Evolutionary conservation across 2,113 vertebrate genomes (phyloP), one percentile per base, ranked within the genome.

Genomic region (Etia nguti): DNA sequence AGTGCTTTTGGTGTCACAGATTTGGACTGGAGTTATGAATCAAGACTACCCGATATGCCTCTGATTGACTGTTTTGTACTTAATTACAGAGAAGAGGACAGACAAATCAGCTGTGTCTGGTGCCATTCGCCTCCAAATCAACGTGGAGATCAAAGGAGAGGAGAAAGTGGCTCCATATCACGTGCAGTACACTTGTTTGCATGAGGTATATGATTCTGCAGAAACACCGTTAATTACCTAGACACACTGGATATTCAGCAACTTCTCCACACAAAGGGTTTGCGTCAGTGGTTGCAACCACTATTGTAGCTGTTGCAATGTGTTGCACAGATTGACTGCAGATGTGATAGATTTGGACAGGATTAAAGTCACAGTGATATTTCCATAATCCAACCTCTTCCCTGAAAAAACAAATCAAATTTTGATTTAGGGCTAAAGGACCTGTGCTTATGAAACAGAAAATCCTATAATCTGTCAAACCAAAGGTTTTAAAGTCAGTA

Each of bases 81-180:
- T 57, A 13, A 83, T 94, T 94, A 70, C 94, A 99, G 98, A 99
- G 94, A 99, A 99, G 88, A 96, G 98, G 91, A 99, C 98, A 5
- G 98, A 99, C 95, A 99, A 99, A 93, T 99, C 98, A 12, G 98
- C 98, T 0, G 98, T 99, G 81, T 99, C 98, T 0, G 98, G 98
- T 8, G 98, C 98, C 88, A 98, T 99, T 92, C 97, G 98, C 86
- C 96, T 99, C 11, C 98, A 99, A 60, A 99, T 99, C 95, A 99
- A 93, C 1, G 98, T 99, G 90, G 98, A 99, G 95, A 99, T 99
- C 93, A 99, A 99, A 93, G 98, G 98, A 79, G 98, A 99, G 90
- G 98, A 99, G 96, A 99, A 99, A 87, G 98, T 99, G 87, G 98
- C 98, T 24, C 97, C 98, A 0, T 99, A 99, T 90, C 98, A 99